phyloP scores from a whole-genome alignment of 2,797 vertebrate species.

The Lepus townsendii region DNA sequence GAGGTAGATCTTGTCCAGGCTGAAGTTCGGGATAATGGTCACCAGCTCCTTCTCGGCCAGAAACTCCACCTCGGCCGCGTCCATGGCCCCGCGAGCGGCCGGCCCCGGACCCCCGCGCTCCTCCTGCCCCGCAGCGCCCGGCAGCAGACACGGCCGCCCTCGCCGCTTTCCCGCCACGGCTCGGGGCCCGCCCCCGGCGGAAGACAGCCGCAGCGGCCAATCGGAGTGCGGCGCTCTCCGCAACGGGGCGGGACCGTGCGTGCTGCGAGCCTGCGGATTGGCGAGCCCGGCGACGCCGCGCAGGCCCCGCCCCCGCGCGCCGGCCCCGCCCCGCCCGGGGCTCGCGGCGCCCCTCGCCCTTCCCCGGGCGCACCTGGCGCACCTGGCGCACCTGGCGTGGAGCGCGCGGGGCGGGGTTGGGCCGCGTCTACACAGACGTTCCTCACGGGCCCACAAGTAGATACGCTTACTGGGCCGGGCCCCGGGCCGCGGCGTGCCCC shows the following conservation, averaged over 20 bases:
- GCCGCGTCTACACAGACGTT: no score
- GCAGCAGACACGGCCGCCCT: accelerated
- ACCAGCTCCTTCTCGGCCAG: conserved; percentile 96
- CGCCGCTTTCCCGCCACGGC: conserved; percentile 39
- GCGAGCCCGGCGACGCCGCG: background rate
- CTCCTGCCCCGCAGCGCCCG: background rate
- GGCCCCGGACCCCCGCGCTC: accelerated
- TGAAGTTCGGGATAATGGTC: conserved; percentile 97
- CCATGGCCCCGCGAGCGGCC: conserved; percentile 88
- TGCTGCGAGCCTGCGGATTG: conserved; percentile 56
- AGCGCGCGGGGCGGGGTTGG: no score
- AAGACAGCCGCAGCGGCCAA: background rate
- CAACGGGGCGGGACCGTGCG: background rate
- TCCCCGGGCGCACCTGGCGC: accelerated
- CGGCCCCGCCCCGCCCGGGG: background rate
- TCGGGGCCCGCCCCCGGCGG: conserved; percentile 27
- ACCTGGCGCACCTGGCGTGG: background rate
- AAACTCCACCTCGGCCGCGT: conserved; percentile 95
- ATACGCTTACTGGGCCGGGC: no score
- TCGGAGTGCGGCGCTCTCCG: background rate
- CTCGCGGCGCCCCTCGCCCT: background rate
- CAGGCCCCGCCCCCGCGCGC: no score
- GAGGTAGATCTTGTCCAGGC: conserved; percentile 95
- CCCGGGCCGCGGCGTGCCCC: no score
- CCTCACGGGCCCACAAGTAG: no score